Conservation (phyloP, 2,888 invertebrate species). For the Colostygia pectinataria region DNA sequence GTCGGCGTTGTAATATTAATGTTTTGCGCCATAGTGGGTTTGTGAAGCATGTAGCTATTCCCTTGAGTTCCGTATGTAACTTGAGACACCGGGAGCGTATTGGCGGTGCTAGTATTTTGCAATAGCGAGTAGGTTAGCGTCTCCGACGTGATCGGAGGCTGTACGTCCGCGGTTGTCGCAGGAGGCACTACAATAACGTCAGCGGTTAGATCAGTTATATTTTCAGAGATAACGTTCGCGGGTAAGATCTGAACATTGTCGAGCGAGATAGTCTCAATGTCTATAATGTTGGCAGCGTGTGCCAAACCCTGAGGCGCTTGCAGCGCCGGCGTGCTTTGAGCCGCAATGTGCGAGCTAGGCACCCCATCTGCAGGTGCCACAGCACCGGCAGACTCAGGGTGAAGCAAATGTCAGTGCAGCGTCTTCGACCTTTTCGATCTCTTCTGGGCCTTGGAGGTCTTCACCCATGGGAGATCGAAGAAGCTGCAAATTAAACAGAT, state of each 20-base stretch:
- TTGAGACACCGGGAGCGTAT: neutral
- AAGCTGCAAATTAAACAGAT: conserved; percentile 52
- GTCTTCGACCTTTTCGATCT: conserved; percentile 70
- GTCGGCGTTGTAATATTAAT: conserved; percentile 3
- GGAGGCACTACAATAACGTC: conserved; percentile 20
- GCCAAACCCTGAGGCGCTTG: conserved; percentile 18
- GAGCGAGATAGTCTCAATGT: conserved; percentile 14
- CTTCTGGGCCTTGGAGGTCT: conserved; percentile 65
- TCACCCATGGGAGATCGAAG: conserved; percentile 70
- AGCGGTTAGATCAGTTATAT: conserved; percentile 2
- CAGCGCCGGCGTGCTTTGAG: conserved; percentile 17
- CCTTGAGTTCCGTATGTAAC: conserved; percentile 6
- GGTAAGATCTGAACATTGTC: conserved; percentile 12
- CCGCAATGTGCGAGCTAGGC: conserved; percentile 10
- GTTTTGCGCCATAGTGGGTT: too few species aligned
- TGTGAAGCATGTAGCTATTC: neutral
- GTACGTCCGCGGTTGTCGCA: conserved; percentile 7
- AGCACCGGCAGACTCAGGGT: conserved; percentile 27
- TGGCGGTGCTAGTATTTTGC: neutral
- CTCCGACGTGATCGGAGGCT: conserved; percentile 9
- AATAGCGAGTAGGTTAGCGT: neutral
- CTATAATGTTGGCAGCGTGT: neutral
- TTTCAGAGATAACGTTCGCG: neutral
- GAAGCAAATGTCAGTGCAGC: conserved; percentile 50
- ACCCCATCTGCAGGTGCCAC: conserved; percentile 25